Conservation (phyloP, 2,113 vertebrate genomes). For the Albula goreensis region DNA sequence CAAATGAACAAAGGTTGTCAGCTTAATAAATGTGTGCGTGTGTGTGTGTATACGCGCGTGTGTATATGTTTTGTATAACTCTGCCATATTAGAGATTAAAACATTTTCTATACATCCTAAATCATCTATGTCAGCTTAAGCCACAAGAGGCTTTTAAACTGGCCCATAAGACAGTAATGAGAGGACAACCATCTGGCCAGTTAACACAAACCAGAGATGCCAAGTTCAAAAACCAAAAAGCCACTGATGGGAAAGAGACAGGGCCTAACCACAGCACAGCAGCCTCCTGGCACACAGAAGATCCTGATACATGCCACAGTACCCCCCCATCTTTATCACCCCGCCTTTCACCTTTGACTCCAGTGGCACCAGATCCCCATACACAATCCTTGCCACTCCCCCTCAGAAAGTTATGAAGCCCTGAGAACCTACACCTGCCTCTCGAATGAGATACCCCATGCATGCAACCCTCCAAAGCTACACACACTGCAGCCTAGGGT, state of each 20-base stretch:
- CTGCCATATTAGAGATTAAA: constrained; percentile 20
- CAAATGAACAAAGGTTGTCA: neutral
- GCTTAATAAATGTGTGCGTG: neutral
- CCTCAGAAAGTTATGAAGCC: too few relatives aligned
- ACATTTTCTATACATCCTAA: constrained; percentile 47
- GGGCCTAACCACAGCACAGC: neutral
- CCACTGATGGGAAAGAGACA: constrained; percentile 26
- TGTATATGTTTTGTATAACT: neutral
- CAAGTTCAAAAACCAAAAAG: constrained; percentile 7
- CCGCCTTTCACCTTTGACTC: too few relatives aligned
- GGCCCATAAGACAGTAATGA: constrained; percentile 19
- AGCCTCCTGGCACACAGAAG: too few relatives aligned
- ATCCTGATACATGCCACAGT: too few relatives aligned
- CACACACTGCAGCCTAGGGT: too few relatives aligned
- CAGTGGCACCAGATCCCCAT: too few relatives aligned
- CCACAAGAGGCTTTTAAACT: constrained; percentile 31
- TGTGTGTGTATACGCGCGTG: neutral
- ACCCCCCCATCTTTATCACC: too few relatives aligned
- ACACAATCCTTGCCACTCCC: too few relatives aligned
- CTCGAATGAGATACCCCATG: too few relatives aligned
- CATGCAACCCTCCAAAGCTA: too few relatives aligned
- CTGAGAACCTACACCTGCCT: too few relatives aligned
- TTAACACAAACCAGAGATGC: constrained; percentile 27
- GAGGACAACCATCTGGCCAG: constrained; percentile 27
- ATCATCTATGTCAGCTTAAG: constrained; percentile 28